These are phyloP conservation scores for Arrhopalites spinosus DNA, from an alignment of 2,888 invertebrate genomes.

Conservation along the genomic window DNA sequence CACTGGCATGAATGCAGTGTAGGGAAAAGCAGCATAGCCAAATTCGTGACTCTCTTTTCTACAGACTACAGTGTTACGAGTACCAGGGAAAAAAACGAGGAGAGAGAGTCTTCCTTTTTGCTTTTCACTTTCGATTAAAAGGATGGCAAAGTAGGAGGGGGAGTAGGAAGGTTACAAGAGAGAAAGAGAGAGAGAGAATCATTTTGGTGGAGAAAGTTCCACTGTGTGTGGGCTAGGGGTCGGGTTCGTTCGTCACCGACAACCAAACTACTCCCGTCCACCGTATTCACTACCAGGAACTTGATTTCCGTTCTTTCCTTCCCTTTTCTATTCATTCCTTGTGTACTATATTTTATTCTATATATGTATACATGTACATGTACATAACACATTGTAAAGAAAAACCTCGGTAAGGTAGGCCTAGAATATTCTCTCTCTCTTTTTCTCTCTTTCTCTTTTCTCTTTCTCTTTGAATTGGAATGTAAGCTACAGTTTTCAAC, in stretches of 20 bases:
- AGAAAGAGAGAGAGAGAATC: background rate
- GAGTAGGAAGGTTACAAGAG: background rate
- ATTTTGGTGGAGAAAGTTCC: background rate
- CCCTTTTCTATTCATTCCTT: no score
- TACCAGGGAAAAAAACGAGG: no score
- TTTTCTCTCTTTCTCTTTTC: background rate
- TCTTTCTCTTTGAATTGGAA: background rate
- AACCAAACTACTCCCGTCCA: no score
- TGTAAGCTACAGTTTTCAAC: no score
- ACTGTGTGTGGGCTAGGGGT: background rate
- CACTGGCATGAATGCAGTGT: background rate
- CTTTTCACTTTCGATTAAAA: slow-evolving; percentile 21
- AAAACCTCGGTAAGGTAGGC: slow-evolving; percentile 5
- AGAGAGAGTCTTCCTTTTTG: background rate
- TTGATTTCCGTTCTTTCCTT: no score
- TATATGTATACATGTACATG: no score
- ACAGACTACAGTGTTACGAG: no score
- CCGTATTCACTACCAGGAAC: no score
- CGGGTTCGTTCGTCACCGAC: background rate
- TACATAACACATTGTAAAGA: background rate
- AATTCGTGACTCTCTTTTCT: background rate
- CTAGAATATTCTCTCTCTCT: slow-evolving; percentile 1
- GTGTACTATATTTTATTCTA: no score
- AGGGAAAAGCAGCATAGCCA: background rate
- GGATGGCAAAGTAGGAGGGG: background rate